These are phyloP conservation scores for Microcebus tavaratra DNA, from an alignment of 2,113 vertebrate species.

Conservation along the genomic window DNA sequence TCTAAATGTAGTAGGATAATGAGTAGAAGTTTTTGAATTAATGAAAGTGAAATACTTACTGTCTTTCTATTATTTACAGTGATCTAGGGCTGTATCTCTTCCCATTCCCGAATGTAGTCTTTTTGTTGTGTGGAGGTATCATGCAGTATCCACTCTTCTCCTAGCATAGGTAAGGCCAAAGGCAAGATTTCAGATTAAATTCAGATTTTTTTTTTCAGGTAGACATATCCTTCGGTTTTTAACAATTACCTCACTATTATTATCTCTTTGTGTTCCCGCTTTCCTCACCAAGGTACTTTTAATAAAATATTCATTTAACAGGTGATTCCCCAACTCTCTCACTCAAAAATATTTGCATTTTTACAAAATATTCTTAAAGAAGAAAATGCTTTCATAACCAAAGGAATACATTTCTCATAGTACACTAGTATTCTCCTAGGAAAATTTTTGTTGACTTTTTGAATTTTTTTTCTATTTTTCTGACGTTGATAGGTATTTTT, in stretches of 20 bases:
- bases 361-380: neutral
- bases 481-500: neutral
- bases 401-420: neutral
- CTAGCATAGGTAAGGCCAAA: neutral
- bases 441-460: neutral
- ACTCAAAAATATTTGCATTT: neutral
- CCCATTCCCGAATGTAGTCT: neutral
- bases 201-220: neutral
- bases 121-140: neutral
- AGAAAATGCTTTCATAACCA: neutral
- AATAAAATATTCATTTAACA: neutral
- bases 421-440: neutral
- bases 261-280: neutral
- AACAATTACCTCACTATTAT: neutral
- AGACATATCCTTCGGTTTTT: neutral
- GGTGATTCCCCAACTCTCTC: neutral
- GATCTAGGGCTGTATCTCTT: neutral
- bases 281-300: neutral
- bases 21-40: neutral
- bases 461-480: neutral
- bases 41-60: neutral
- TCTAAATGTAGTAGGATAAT: neutral
- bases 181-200: neutral
- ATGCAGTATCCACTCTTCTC: neutral
- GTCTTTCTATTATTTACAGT: neutral